phyloP scores from a whole-genome alignment of 1,140 invertebrate genomes.

The Polyergus mexicanus region DNA sequence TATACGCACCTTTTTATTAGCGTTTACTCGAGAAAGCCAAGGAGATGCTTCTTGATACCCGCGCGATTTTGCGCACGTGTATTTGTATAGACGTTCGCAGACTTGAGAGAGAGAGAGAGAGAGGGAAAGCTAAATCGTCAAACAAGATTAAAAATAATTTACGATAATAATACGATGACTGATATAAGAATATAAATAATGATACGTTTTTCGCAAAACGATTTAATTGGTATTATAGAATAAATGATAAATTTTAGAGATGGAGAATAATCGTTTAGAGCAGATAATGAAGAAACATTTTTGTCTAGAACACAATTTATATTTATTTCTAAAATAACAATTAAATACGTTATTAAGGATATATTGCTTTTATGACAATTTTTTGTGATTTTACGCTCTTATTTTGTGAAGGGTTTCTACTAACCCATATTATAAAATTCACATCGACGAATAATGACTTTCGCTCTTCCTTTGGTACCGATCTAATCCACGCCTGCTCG shows the following conservation, averaged over 20 bases:
- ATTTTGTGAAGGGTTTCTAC: conserved; percentile 10
- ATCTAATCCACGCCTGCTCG: conserved; percentile 47
- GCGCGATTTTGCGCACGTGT: not conserved
- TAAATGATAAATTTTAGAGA: not conserved
- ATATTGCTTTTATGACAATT: not conserved
- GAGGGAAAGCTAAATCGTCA: not conserved
- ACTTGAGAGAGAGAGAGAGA: not conserved
- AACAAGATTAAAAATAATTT: not conserved
- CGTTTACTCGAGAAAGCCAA: conserved; percentile 30
- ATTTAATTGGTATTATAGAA: not conserved
- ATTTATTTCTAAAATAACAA: not conserved
- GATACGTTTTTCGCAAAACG: not conserved
- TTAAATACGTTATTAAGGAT: not conserved
- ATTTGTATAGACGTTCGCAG: not conserved
- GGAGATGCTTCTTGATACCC: conserved; percentile 30
- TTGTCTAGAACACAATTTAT: not conserved
- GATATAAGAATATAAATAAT: not conserved
- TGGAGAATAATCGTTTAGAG: not conserved
- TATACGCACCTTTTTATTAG: not conserved
- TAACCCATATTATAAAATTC: conserved; percentile 34
- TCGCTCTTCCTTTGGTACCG: conserved; percentile 51
- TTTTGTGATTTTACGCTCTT: not conserved
- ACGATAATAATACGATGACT: not conserved
- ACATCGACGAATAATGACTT: conserved; percentile 37
- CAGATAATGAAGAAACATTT: not conserved